Evolutionary conservation across 2,888 invertebrate species (phyloP), one percentile per base, ranked within the genome.

Genomic region (Ophioninae sp.): DNA sequence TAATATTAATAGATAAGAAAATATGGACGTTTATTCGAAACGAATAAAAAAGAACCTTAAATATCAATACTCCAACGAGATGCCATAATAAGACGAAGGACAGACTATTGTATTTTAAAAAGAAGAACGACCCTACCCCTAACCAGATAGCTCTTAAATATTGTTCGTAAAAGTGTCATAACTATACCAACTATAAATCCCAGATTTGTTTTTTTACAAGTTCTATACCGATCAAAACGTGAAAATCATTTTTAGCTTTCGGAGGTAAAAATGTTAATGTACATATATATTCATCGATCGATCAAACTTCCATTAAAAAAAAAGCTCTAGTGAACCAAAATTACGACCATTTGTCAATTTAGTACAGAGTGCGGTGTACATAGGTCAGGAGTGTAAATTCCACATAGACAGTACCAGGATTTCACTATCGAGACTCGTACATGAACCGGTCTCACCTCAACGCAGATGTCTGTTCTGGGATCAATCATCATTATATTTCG

Each of bases 401-500:
- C 69, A 23, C 61, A 2, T 44, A 44, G 44, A 13, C 39, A 59
- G 23, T 74, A 69, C 63, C 59, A 59, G 65, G 73, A 73, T 63
- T 83, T 80, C 73, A 69, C 79, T 74, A 59, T 69, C 41, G 73
- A 81, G 72, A 37, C n/a, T 67, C 68, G 78, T 84, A 86, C 86
- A 85, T 83, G 85, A 90, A 88, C 89, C 89, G 88, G 89, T 89
- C 88, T 88, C 87, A 83, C 86, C 88, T 88, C 86, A 89, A 88
- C 88, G 89, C 88, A 87, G 88, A 88, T 87, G 86, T 85, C 87
- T 88, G 88, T 89, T 86, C 86, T 86, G 83, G 88, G 88, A 89
- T 89, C 89, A 88, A 89, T 90, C 89, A 89, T 90, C 89, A 87
- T 90, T 89, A 89, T 90, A 89, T 88, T 86, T 59, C 58, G 58